A percentile compares a stretch with the other conserved stretches of the same genome.
phyloP scores from a whole-genome alignment of 2,888 invertebrate species.

The Phania funesta region DNA sequence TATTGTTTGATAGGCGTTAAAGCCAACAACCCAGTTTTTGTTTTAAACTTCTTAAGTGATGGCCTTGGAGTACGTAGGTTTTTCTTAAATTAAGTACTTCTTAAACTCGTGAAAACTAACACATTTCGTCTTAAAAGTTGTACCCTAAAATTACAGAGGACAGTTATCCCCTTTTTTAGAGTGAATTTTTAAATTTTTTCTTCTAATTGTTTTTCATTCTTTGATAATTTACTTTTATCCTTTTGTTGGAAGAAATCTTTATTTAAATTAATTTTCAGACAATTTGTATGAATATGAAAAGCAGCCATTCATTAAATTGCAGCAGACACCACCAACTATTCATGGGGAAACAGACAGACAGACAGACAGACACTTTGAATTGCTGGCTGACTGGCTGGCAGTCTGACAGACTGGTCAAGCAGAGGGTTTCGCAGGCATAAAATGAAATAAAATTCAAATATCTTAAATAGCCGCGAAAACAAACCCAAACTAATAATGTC shows the following conservation, averaged over 20 bases:
- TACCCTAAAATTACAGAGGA: too few relatives aligned
- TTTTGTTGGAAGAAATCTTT: neutral
- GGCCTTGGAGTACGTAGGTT: too few relatives aligned
- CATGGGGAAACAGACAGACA: neutral
- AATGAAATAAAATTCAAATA: conserved; percentile 50
- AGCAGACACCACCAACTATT: neutral
- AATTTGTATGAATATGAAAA: conserved; percentile 43
- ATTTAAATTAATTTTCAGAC: conserved; percentile 24
- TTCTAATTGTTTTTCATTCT: neutral
- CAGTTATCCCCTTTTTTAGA: too few relatives aligned
- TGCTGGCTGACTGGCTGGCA: neutral
- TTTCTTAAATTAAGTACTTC: too few relatives aligned
- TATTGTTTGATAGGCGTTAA: too few relatives aligned
- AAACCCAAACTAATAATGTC: conserved; percentile 54
- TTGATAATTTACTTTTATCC: too few relatives aligned
- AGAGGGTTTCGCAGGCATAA: neutral
- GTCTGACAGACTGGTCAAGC: conserved; percentile 32
- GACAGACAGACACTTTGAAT: neutral
- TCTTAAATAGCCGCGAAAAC: conserved; percentile 65
- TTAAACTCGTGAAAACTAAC: too few relatives aligned
- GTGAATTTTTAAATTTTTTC: too few relatives aligned
- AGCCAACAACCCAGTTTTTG: too few relatives aligned
- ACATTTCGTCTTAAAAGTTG: too few relatives aligned
- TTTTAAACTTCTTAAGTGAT: too few relatives aligned
- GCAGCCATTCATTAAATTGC: conserved; percentile 1